These are phyloP conservation scores for Acleris emargana DNA, from an alignment of 2,888 invertebrate genomes.

Conservation along the genomic window DNA sequence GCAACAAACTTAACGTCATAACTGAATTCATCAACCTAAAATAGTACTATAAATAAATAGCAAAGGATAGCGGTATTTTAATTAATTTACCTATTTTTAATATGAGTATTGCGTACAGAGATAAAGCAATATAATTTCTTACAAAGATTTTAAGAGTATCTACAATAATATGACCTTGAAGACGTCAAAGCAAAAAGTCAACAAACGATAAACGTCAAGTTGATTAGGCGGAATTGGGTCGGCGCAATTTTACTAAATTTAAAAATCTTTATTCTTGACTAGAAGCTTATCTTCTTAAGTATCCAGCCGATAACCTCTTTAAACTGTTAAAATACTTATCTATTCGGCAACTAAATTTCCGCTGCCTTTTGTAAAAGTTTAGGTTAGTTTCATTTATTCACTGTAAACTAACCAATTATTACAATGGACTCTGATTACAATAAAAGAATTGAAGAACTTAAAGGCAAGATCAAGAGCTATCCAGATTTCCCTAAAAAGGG, in stretches of 20 bases:
- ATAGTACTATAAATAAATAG: too few species aligned
- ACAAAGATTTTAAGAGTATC: too few species aligned
- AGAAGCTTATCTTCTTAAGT: background rate
- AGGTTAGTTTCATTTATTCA: background rate
- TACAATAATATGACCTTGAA: too few species aligned
- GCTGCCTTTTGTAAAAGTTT: background rate
- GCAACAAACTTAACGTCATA: too few species aligned
- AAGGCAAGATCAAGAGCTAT: slow-evolving; percentile 86
- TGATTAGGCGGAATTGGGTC: background rate
- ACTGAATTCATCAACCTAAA: too few species aligned
- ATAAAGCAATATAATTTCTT: too few species aligned
- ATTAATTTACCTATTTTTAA: too few species aligned
- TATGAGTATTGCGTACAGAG: too few species aligned
- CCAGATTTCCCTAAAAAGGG: slow-evolving; percentile 95
- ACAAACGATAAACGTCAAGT: too few species aligned
- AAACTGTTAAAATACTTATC: background rate
- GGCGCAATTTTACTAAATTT: background rate
- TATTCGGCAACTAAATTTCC: background rate
- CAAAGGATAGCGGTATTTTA: too few species aligned
- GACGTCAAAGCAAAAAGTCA: too few species aligned
- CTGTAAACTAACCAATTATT: slow-evolving; percentile 21
- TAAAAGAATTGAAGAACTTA: slow-evolving; percentile 84
- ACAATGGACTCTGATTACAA: slow-evolving; percentile 62
- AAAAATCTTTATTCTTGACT: background rate
- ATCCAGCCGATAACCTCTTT: background rate